phyloP scores from a whole-genome alignment of 35 echinoderm and acorn worm genomes.

The Eucidaris tribuloides region DNA sequence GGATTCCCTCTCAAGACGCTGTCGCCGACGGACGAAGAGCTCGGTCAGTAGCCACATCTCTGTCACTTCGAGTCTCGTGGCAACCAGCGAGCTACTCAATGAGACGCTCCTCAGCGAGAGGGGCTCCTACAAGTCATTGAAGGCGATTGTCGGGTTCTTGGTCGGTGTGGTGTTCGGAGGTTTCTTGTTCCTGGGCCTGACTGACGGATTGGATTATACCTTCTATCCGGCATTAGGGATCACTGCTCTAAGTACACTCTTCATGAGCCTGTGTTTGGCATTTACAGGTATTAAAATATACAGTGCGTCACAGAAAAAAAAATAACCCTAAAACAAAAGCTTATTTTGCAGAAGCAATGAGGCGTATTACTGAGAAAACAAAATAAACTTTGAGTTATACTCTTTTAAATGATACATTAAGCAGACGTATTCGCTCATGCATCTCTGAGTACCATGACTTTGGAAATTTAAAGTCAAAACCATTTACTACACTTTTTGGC shows the following conservation, averaged over 20 bases:
- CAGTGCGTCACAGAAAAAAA: no score
- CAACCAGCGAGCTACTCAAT: constrained; percentile 53
- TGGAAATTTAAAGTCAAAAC: no score
- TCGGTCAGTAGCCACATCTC: constrained; percentile 47
- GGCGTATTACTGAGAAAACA: no score
- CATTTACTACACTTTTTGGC: no score
- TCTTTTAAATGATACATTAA: no score
- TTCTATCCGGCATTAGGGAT: constrained; percentile 57
- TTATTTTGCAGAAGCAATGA: no score
- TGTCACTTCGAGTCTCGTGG: constrained; percentile 25
- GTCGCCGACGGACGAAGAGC: constrained; percentile 1
- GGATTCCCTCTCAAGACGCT: constrained; percentile 18
- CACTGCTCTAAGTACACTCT: constrained; percentile 43
- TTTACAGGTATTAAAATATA: constrained; percentile 87
- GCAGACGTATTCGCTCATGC: no score
- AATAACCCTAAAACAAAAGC: no score
- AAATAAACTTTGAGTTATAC: no score
- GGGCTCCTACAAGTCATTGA: constrained; percentile 49
- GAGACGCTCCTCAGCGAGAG: constrained; percentile 82
- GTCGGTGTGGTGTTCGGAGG: constrained; percentile 67
- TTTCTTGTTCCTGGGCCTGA: constrained; percentile 60
- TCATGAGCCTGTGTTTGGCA: constrained; percentile 67
- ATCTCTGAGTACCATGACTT: no score
- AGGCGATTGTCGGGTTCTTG: constrained; percentile 56
- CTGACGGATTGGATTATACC: constrained; percentile 64